phyloP scores from a whole-genome alignment of 1,140 invertebrate species.

The Atopsyche davidsoni region DNA sequence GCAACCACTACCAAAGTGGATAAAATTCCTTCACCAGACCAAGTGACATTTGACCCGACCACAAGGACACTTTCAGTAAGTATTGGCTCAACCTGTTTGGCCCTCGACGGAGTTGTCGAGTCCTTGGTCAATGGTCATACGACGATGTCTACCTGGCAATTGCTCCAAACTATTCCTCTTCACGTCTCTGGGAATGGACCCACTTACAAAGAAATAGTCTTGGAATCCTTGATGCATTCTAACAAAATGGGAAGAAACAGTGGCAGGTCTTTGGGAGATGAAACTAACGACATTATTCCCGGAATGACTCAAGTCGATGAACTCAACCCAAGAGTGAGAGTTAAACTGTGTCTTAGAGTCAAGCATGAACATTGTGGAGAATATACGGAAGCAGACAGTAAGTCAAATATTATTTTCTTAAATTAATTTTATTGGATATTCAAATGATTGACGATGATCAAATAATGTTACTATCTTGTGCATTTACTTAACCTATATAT shows the following conservation, averaged over 20 bases:
- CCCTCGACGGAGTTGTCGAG: constrained; percentile 66
- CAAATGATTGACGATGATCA: too few relatives aligned
- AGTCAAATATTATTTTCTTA: too few relatives aligned
- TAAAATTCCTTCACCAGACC: constrained; percentile 70
- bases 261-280: constrained; percentile 46
- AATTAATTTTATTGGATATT: too few relatives aligned
- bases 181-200: constrained; percentile 60
- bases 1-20: constrained; percentile 73
- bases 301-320: constrained; percentile 49
- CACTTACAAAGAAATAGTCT: constrained; percentile 59
- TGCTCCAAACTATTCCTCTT: constrained; percentile 62
- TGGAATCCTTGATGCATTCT: constrained; percentile 50
- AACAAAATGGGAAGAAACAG: constrained; percentile 35
- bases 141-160: constrained; percentile 58
- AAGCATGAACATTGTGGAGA: constrained; percentile 77
- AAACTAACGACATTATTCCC: constrained; percentile 46
- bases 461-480: too few relatives aligned
- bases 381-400: constrained; percentile 72
- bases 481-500: too few relatives aligned
- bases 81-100: constrained; percentile 67
- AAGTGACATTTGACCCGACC: constrained; percentile 75
- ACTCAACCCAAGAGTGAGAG: constrained; percentile 60
- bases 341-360: constrained; percentile 70
- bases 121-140: constrained; percentile 53
- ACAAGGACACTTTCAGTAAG: constrained; percentile 68